Conservation (phyloP, 2,888 invertebrate genomes). For the Drosophila acutilabella region DNA sequence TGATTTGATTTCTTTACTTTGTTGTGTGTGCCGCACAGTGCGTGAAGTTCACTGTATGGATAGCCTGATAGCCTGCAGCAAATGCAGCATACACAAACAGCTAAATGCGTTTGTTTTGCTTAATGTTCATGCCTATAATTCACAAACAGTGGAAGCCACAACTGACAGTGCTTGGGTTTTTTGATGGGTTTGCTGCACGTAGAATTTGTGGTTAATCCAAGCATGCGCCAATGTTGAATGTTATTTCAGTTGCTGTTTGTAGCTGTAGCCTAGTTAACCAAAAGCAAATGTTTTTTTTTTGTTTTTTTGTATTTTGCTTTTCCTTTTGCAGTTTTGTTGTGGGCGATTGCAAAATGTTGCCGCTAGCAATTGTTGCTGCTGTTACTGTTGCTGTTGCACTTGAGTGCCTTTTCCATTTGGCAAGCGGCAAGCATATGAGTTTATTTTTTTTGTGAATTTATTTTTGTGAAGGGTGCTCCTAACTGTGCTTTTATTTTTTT, state of each 20-base stretch:
- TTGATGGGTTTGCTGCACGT: conserved; percentile 25
- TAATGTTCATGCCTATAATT: conserved; percentile 21
- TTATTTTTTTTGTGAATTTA: too few relatives aligned
- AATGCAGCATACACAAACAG: background rate
- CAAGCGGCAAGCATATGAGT: conserved; percentile 27
- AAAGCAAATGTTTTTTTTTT: conserved; percentile 48
- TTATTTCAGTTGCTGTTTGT: conserved; percentile 15
- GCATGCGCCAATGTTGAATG: conserved; percentile 17
- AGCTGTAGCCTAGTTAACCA: conserved; percentile 51
- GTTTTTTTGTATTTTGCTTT: conserved; percentile 47
- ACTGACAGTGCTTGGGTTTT: background rate
- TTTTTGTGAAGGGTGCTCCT: conserved; percentile 43
- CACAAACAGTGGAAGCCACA: conserved; percentile 9
- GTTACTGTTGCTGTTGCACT: conserved; percentile 47
- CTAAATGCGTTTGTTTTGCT: conserved; percentile 2
- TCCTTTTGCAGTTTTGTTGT: conserved; percentile 30
- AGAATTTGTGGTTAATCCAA: conserved; percentile 22
- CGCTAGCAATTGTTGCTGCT: conserved; percentile 17
- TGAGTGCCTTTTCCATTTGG: conserved; percentile 50
- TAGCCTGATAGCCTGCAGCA: conserved; percentile 3
- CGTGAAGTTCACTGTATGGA: conserved; percentile 14
- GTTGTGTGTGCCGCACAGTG: background rate
- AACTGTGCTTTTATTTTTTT: conserved; percentile 2
- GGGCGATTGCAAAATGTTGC: conserved; percentile 53
- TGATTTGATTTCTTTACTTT: background rate